These are phyloP conservation scores for Psittacula cyanocephala DNA, from an alignment of 2,113 vertebrate genomes.

Conservation along the genomic window DNA sequence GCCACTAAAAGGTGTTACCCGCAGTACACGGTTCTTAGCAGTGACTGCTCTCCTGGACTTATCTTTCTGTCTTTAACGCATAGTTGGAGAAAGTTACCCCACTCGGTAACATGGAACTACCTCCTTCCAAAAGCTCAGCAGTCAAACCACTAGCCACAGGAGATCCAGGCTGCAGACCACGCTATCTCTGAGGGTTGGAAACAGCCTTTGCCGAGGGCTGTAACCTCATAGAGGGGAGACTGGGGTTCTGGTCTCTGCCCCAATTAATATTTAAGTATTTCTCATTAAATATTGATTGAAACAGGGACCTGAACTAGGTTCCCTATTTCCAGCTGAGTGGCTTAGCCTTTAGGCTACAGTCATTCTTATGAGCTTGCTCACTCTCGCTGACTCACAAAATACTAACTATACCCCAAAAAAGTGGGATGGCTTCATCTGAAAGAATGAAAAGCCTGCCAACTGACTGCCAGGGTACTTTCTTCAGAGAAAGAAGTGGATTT, in stretches of 20 bases:
- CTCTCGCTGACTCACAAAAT: slow-evolving; percentile 4
- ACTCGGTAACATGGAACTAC: not conserved
- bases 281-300: slow-evolving; percentile 9
- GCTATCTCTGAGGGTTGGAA: not conserved
- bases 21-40: not conserved
- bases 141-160: not conserved
- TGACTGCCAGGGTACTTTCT: not conserved
- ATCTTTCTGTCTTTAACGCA: not conserved
- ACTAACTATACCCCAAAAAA: not conserved
- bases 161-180: not conserved
- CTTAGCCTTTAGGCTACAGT: slow-evolving; percentile 1
- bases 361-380: not conserved
- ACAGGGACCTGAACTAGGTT: not conserved
- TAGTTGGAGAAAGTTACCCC: not conserved
- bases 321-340: not conserved
- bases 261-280: slow-evolving; percentile 23
- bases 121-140: not conserved
- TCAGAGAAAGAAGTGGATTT: not conserved
- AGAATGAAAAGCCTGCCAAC: not conserved
- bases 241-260: not conserved
- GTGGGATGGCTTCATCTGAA: not conserved
- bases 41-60: not conserved
- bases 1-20: not conserved
- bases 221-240: not conserved
- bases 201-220: not conserved